Conservation (phyloP, 2,888 invertebrate genomes). For the Epistrophe eligans region DNA sequence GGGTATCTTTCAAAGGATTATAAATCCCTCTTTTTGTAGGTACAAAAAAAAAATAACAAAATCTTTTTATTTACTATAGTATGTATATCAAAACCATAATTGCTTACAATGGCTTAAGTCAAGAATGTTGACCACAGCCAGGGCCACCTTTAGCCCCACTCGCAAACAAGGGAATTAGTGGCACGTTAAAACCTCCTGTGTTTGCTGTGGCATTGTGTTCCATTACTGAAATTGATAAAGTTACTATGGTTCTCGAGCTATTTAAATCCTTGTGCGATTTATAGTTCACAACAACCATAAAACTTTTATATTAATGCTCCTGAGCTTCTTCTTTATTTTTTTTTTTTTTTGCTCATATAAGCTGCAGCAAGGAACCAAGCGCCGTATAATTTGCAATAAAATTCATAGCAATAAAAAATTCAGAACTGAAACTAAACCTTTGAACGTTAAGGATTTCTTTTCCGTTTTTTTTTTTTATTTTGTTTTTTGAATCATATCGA, state of each 20-base stretch:
- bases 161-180: constrained; percentile 57
- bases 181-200: constrained; percentile 42
- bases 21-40: constrained; percentile 15
- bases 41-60: neutral
- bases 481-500: constrained; percentile 62
- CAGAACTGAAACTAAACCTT: constrained; percentile 48
- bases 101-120: constrained; percentile 37
- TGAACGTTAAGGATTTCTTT: constrained; percentile 17
- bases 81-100: constrained; percentile 39
- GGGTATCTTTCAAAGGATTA: constrained; percentile 52
- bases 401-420: constrained; percentile 71
- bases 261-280: constrained; percentile 75
- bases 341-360: constrained; percentile 38
- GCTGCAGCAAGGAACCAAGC: constrained; percentile 61
- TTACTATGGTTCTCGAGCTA: constrained; percentile 65
- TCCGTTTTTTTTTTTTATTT: neutral
- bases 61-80: constrained; percentile 45
- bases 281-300: constrained; percentile 71
- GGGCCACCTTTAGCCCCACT: neutral
- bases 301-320: constrained; percentile 52
- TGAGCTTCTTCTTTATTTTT: constrained; percentile 24
- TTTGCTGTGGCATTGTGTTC: constrained; percentile 44
- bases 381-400: constrained; percentile 76
- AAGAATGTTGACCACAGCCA: constrained; percentile 39
- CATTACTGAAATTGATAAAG: constrained; percentile 76